Evolutionary conservation across 1,140 invertebrate genomes (phyloP).

Genomic region (Penaeus indicus): DNA sequence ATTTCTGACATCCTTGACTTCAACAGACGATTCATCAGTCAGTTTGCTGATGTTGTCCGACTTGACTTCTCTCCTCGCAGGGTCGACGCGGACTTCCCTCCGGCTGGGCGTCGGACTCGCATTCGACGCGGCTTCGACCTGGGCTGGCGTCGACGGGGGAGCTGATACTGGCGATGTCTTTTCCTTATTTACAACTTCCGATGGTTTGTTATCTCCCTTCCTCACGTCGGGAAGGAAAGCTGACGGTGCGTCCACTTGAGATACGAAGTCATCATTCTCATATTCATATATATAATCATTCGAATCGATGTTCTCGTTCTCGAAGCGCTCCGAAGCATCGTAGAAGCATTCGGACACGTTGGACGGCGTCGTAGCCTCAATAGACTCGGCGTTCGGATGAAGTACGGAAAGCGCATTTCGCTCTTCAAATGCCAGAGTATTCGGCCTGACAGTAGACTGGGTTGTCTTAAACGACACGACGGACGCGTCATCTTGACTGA

Average conservation of each 20-base stretch:
- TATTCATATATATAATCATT: neutral
- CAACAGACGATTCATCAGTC: conserved; percentile 29
- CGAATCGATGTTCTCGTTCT: conserved; percentile 34
- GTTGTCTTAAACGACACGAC: neutral
- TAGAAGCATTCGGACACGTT: conserved; percentile 56
- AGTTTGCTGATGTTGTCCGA: conserved; percentile 60
- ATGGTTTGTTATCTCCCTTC: too few relatives aligned
- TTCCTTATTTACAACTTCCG: too few relatives aligned
- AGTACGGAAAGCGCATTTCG: neutral
- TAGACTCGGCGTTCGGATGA: neutral
- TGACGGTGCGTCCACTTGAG: too few relatives aligned
- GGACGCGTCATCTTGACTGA: neutral
- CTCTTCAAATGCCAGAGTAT: neutral
- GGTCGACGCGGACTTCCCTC: conserved; percentile 40
- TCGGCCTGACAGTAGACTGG: neutral
- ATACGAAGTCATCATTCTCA: neutral
- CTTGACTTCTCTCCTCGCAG: conserved; percentile 58
- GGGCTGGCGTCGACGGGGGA: neutral
- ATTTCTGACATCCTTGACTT: conserved; percentile 26
- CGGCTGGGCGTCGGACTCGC: neutral
- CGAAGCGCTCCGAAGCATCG: conserved; percentile 47
- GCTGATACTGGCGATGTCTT: too few relatives aligned
- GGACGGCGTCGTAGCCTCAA: neutral
- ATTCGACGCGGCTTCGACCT: neutral
- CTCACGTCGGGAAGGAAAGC: too few relatives aligned